Evolutionary conservation across 2,797 vertebrate genomes (phyloP).

Genomic region (Halcyon badia): DNA sequence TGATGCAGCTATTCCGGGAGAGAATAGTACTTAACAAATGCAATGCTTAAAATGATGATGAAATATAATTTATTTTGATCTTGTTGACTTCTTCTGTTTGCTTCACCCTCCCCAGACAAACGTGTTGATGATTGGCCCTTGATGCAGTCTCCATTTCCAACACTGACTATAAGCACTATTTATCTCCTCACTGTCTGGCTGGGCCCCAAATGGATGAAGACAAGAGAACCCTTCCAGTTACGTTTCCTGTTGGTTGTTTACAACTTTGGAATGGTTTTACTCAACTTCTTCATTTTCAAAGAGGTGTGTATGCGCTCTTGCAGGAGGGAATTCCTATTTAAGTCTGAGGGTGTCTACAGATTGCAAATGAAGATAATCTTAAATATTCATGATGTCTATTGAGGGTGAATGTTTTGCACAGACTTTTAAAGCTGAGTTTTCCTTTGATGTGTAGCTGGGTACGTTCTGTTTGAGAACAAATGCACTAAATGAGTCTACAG

Average conservation of each 20-base stretch:
- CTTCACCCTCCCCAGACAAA: conserved; percentile 86
- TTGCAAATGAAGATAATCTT: not conserved
- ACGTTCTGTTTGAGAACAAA: not conserved
- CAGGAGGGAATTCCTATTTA: not conserved
- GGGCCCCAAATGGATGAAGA: conserved; percentile 97
- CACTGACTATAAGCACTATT: conserved; percentile 93
- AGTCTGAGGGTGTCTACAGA: not conserved
- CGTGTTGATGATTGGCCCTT: conserved; percentile 97
- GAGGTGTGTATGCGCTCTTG: conserved; percentile 84
- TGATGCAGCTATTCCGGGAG: not conserved
- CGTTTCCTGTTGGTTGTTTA: conserved; percentile 93
- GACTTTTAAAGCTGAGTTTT: not conserved
- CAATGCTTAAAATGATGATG: not conserved
- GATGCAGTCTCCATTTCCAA: conserved; percentile 95
- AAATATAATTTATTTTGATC: not conserved
- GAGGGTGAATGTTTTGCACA: not conserved
- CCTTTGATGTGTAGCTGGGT: not conserved
- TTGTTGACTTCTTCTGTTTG: conserved; percentile 41
- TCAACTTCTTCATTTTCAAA: conserved; percentile 99
- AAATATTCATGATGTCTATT: not conserved
- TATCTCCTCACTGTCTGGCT: conserved; percentile 98
- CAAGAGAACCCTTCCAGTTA: conserved; percentile 94
- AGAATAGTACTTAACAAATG: not conserved
- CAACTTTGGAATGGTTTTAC: conserved; percentile 99
- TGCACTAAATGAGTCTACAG: not conserved